phyloP scores from a whole-genome alignment of 2,797 vertebrate species.

The Alectoris magna region DNA sequence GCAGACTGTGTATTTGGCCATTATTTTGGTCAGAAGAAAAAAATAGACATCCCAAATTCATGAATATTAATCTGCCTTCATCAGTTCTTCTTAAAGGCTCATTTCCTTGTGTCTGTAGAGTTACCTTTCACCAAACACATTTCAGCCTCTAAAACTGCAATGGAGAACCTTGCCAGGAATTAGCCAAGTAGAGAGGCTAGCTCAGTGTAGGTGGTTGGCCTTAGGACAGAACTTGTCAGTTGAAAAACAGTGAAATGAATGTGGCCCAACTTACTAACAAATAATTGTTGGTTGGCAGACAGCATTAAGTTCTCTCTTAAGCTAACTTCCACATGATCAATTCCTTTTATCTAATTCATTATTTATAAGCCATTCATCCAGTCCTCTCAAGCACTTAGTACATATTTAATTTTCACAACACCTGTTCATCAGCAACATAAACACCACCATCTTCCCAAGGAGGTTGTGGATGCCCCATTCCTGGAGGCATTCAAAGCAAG shows the following conservation, averaged over 20 bases:
- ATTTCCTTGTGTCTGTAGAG: neutral
- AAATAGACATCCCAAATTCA: too few species aligned
- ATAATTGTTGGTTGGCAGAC: neutral
- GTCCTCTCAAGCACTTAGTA: neutral
- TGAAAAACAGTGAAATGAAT: slow-evolving; percentile 1
- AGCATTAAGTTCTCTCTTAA: neutral
- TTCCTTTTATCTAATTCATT: neutral
- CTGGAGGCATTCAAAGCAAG: too few species aligned
- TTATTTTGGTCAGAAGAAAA: neutral
- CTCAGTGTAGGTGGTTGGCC: neutral
- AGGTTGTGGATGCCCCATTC: too few species aligned
- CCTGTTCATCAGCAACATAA: neutral
- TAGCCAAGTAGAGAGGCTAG: neutral
- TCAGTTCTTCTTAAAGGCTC: neutral
- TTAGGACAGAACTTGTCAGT: neutral
- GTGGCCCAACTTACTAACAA: neutral
- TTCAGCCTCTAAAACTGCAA: slow-evolving; percentile 3
- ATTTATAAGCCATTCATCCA: neutral
- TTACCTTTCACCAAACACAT: neutral
- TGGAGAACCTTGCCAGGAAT: neutral
- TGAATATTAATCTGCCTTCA: neutral
- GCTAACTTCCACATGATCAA: neutral
- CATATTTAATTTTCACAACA: neutral
- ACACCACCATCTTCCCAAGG: neutral
- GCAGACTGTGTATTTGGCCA: neutral